Evolutionary conservation across 2,113 vertebrate genomes (phyloP).

Genomic region (Osmerus eperlanus): DNA sequence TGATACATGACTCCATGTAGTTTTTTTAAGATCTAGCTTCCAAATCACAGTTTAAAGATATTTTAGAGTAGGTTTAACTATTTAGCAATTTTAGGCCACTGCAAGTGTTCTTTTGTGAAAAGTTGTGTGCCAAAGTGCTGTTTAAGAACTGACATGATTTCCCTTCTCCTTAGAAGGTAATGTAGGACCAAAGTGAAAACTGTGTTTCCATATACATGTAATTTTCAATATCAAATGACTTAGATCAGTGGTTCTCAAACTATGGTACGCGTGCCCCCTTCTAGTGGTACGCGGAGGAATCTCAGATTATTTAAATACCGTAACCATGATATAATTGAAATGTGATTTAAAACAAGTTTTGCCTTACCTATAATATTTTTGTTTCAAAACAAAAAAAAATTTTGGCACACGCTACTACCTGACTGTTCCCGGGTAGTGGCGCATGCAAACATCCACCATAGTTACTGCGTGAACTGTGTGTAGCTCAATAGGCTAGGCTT

Average conservation of each 20-base stretch:
- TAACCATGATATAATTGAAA: conserved; percentile 2
- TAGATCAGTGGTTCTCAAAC: not conserved
- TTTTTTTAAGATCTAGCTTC: too few species aligned
- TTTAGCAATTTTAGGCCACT: not conserved
- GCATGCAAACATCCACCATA: too few species aligned
- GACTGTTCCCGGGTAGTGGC: too few species aligned
- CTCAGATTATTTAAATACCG: too few species aligned
- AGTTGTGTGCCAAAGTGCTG: not conserved
- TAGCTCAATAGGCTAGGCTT: too few species aligned
- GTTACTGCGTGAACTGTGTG: too few species aligned
- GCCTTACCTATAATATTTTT: too few species aligned
- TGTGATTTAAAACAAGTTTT: too few species aligned
- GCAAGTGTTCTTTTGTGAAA: not conserved
- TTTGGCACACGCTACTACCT: too few species aligned
- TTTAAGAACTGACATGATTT: not conserved
- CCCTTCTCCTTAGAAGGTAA: not conserved
- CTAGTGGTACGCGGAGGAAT: conserved; percentile 7
- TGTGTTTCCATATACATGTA: not conserved
- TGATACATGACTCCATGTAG: too few species aligned
- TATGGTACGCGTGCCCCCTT: not conserved
- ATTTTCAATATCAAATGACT: not conserved
- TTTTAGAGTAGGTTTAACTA: conserved; percentile 58
- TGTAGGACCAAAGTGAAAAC: not conserved
- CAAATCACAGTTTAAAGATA: conserved; percentile 56
- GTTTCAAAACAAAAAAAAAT: too few species aligned